A percentile compares a stretch with the other conserved stretches of the same genome.
Conservation (phyloP, 1,140 invertebrate species). For the Phenacoccus solenopsis region DNA sequence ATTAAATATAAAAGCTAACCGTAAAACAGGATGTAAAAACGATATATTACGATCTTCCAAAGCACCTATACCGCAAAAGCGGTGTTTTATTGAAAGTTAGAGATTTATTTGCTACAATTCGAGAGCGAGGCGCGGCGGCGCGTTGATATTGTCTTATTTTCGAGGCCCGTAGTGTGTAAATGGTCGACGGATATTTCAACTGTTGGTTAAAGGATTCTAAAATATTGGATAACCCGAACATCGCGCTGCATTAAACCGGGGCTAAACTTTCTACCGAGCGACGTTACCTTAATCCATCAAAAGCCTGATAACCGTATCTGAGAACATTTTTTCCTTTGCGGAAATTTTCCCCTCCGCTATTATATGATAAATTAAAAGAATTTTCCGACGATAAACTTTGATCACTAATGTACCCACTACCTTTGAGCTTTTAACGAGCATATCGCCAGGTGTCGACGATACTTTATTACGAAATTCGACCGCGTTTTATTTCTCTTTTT, state of each 20-base stretch:
- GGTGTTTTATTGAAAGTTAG: constrained; percentile 2
- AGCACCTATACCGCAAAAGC: neutral
- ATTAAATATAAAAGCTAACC: neutral
- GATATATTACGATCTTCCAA: neutral
- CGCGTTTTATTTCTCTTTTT: too few species aligned
- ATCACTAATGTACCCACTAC: neutral
- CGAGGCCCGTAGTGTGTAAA: neutral
- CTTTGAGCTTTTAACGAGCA: too few species aligned
- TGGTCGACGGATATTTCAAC: neutral
- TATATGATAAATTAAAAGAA: neutral
- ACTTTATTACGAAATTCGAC: too few species aligned
- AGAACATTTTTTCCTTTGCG: neutral
- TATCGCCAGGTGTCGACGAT: too few species aligned
- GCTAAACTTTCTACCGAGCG: neutral
- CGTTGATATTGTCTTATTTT: constrained; percentile 3
- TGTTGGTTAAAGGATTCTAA: neutral
- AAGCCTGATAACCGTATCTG: neutral
- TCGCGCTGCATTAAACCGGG: neutral
- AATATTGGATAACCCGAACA: neutral
- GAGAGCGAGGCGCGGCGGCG: too few species aligned
- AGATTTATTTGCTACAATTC: neutral
- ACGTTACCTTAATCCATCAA: neutral
- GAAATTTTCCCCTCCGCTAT: neutral
- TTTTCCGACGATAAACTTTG: neutral
- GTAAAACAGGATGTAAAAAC: neutral